A percentile compares a stretch with the other conserved stretches of the same genome.
Evolutionary conservation across 2,113 vertebrate genomes (phyloP).

Genomic region (Microtus richardsoni): DNA sequence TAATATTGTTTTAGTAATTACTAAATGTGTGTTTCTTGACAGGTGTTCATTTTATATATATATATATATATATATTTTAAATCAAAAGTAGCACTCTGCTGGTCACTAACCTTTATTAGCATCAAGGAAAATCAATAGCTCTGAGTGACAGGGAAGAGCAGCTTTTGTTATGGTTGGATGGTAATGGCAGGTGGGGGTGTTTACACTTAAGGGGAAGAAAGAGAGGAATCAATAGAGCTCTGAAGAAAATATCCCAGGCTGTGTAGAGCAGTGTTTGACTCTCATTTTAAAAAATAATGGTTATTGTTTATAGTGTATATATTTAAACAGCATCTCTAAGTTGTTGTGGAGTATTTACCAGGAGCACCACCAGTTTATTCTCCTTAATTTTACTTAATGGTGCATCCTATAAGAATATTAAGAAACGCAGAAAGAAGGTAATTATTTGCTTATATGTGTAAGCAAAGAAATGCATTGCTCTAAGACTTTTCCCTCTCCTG

Average conservation of each 20-base stretch:
- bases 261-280: not conserved
- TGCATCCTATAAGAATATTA: not conserved
- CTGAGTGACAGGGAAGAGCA: not conserved
- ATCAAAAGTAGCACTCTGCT: not conserved
- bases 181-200: not conserved
- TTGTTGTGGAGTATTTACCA: not conserved
- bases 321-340: not conserved
- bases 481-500: not conserved
- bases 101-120: not conserved
- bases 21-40: not conserved
- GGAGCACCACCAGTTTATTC: not conserved
- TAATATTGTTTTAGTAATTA: slow-evolving; percentile 29
- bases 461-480: not conserved
- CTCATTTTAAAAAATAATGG: not conserved
- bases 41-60: not conserved
- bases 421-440: not conserved
- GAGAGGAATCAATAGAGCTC: not conserved
- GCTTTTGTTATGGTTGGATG: not conserved
- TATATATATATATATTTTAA: too few species aligned
- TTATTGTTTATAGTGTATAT: not conserved
- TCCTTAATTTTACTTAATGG: not conserved
- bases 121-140: not conserved
- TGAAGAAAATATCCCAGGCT: not conserved
- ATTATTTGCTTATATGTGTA: not conserved
- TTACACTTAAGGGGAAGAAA: slow-evolving; percentile 4